Base-by-base conservation (phyloP, 2,888 invertebrate species). In the Melieria crassipennis region DNA sequence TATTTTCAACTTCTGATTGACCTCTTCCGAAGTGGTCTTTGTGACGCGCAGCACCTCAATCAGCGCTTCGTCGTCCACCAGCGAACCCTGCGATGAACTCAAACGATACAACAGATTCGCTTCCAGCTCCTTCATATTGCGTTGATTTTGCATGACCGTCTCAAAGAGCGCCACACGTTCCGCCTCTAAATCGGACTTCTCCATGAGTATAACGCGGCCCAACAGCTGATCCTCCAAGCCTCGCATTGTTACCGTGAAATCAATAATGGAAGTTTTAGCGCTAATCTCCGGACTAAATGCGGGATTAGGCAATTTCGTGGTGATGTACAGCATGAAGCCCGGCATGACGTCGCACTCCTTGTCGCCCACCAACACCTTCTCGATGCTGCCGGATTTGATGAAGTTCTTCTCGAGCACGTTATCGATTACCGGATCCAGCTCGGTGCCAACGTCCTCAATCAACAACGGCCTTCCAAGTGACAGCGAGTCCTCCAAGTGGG, bases 311-410 rank as follows among this genome's bases (percentile, higher is more conserved):
- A 98, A 87, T 87, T 98, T 98, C 0, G 98, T 98, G 1, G 98
- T 98, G 65, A 98, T 94, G 82, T 98, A 98, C 4, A 98, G 88
- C 92, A 94, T 94, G 83, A 98, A 98, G 0, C 96, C 97, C 16
- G 95, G 94, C 92, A 97, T 94, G 0, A 98, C 96, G 82, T 98
- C 98, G 82, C 96, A 97, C 87, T 98, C 98, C 82, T 98, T 98
- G 84, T 98, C 98, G 0, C 96, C 96, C 0, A 97, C 94, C 56
- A 96, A 91, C 0, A 96, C 96, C 87, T 98, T 98, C 83, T 96
- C 95, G 76, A 97, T 97, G 9, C 96, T 94, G 65, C 98, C 98
- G 7, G 97, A 97, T 87, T 98, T 98, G 68, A 98, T 97, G 83
- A 98, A 98, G 87, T 98, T 98, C 86, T 97, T 98, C 84, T 98